A percentile compares a stretch with the other conserved stretches of the same genome.
phyloP scores from a whole-genome alignment of 2,797 vertebrate genomes.

The Dendrocincla fuliginosa region DNA sequence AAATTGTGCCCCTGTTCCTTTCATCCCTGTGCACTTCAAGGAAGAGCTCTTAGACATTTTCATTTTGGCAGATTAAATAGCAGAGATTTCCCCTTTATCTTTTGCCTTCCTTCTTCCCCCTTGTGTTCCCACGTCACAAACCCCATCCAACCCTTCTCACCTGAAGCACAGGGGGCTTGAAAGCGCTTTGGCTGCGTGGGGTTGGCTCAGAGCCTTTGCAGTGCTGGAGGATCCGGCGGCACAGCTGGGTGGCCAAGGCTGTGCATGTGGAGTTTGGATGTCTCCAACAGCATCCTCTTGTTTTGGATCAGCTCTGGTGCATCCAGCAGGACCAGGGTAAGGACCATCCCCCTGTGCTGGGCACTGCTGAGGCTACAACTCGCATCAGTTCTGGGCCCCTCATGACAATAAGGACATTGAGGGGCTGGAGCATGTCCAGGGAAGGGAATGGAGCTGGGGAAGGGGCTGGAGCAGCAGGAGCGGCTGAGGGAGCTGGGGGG shows the following conservation, averaged over 20 bases:
- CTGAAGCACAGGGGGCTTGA: neutral
- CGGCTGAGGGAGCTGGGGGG: neutral
- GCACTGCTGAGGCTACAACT: neutral
- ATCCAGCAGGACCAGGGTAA: neutral
- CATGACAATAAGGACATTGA: neutral
- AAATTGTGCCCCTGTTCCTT: neutral
- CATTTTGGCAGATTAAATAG: constrained; percentile 11
- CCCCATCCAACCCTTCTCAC: neutral
- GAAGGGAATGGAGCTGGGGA: neutral
- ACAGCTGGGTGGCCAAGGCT: neutral
- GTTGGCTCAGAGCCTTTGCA: neutral
- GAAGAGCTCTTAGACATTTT: neutral
- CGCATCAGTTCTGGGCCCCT: neutral
- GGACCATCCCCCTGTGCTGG: neutral
- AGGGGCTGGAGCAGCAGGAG: neutral
- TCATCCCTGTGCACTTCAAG: neutral
- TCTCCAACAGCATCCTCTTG: neutral
- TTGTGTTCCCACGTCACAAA: neutral
- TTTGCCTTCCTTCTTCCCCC: neutral
- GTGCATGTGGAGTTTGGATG: fast-evolving
- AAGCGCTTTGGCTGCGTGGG: fast-evolving
- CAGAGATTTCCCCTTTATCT: neutral
- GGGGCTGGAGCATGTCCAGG: fast-evolving
- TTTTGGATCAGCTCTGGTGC: fast-evolving
- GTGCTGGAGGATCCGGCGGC: neutral